Evolutionary conservation across 1,140 invertebrate species (phyloP).

Genomic region (Pseudomyrmex pallidus): DNA sequence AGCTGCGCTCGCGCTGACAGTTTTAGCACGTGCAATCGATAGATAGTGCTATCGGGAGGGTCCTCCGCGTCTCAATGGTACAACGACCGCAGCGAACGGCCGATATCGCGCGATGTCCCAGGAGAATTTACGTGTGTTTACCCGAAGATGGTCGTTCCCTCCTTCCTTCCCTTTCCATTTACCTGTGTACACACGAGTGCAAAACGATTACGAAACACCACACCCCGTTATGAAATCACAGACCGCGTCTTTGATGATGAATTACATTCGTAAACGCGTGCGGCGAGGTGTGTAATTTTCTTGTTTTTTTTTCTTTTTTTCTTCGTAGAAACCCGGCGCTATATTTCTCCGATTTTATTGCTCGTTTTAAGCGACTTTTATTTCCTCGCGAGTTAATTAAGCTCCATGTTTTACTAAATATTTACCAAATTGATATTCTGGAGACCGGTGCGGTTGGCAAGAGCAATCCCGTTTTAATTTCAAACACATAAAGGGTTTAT

Average conservation of each 20-base stretch:
- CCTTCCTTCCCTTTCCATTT: neutral
- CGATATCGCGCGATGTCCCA: slow-evolving; percentile 36
- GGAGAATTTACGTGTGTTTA: slow-evolving; percentile 49
- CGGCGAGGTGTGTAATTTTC: neutral
- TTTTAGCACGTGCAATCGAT: slow-evolving; percentile 77
- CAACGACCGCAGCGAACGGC: slow-evolving; percentile 36
- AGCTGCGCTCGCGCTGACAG: slow-evolving; percentile 71
- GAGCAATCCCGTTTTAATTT: neutral
- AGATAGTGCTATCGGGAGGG: slow-evolving; percentile 64
- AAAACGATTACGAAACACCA: slow-evolving; percentile 39
- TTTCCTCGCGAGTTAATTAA: neutral
- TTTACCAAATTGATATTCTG: slow-evolving; percentile 7
- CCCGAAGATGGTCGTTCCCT: slow-evolving; percentile 9
- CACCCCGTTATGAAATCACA: slow-evolving; percentile 38
- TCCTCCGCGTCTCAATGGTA: neutral
- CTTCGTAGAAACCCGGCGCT: neutral
- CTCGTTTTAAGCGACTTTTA: neutral
- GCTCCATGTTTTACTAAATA: neutral
- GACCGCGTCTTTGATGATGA: neutral
- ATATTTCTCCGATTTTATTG: neutral
- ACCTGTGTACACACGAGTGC: neutral
- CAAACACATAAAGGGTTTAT: neutral
- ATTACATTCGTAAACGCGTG: neutral
- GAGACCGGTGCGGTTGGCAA: slow-evolving; percentile 50
- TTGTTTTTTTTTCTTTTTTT: too few relatives aligned